Conservation (phyloP, 2,888 invertebrate species). For the Rhopalosiphum nymphaeae region DNA sequence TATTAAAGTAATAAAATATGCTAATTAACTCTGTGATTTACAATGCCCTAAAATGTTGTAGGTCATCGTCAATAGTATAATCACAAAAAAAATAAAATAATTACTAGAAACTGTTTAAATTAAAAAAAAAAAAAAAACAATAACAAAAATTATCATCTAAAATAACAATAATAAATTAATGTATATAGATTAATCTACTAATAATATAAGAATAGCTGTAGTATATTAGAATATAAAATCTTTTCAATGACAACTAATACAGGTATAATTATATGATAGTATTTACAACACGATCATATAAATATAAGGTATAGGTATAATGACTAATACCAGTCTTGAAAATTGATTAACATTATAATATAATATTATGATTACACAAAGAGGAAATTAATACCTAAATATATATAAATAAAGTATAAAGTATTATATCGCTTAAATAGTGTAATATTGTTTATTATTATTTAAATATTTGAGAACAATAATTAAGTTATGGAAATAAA, state of each 20-base stretch:
- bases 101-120: background rate
- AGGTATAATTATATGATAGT: background rate
- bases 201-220: background rate
- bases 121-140: background rate
- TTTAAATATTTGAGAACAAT: background rate
- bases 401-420: background rate
- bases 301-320: background rate
- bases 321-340: background rate
- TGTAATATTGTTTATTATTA: background rate
- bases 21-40: background rate
- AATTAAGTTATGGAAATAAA: constrained; percentile 9
- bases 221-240: background rate
- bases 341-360: background rate
- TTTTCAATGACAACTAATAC: background rate
- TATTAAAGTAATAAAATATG: background rate
- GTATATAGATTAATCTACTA: background rate
- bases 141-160: background rate
- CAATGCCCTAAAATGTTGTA: background rate
- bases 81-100: background rate
- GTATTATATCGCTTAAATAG: background rate
- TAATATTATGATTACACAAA: background rate
- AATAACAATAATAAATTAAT: background rate
- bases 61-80: background rate
- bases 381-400: background rate
- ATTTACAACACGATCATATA: background rate